Conservation (phyloP, 2,888 invertebrate genomes). For the Epinotia brunnichana region DNA sequence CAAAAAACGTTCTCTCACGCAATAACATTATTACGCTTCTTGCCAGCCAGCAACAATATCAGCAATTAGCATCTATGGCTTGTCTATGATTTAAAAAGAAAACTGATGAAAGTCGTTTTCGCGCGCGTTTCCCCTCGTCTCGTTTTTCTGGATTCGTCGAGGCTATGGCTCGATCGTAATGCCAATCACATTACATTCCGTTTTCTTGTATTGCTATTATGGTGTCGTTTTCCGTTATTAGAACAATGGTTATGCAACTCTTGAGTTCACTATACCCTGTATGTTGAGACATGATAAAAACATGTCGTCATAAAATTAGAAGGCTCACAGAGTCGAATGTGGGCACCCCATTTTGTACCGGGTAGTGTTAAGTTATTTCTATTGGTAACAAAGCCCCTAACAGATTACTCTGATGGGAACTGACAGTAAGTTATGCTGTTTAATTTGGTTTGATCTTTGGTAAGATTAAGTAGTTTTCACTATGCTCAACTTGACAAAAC, state of each 20-base stretch:
- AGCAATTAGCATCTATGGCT: conserved; percentile 25
- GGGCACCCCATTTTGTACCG: background rate
- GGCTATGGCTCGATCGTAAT: conserved; percentile 29
- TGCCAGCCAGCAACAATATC: conserved; percentile 32
- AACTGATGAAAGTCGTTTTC: conserved; percentile 54
- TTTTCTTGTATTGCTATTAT: conserved; percentile 34
- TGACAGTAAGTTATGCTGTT: conserved; percentile 8
- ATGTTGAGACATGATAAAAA: background rate
- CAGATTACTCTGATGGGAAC: background rate
- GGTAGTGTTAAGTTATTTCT: background rate
- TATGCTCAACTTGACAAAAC: background rate
- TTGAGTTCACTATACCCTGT: conserved; percentile 18
- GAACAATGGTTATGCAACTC: conserved; percentile 29
- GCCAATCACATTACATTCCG: conserved; percentile 27
- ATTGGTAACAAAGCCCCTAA: background rate
- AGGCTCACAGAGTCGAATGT: background rate
- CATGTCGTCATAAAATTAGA: background rate
- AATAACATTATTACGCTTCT: conserved; percentile 28
- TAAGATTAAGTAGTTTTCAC: background rate
- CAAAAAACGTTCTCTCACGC: conserved; percentile 32
- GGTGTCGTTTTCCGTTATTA: conserved; percentile 25
- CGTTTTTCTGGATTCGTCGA: conserved; percentile 51
- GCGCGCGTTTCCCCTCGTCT: conserved; percentile 57
- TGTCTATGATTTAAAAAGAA: conserved; percentile 53
- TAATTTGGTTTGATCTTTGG: background rate